Evolutionary conservation across 2,888 invertebrate genomes (phyloP).

Genomic region (Druceiella hillmani): DNA sequence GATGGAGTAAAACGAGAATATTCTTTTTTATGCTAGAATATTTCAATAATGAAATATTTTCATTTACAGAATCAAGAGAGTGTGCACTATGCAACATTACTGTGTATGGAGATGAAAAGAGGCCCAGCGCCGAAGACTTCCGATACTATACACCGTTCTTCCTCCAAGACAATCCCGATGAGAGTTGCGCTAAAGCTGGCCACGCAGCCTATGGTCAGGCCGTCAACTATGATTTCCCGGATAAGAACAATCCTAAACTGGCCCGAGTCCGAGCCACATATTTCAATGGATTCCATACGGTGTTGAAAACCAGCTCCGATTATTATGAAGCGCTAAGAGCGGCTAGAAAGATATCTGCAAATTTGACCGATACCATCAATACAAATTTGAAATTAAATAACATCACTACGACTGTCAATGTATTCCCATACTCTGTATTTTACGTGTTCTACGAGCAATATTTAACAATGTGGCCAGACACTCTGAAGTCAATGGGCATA

Average conservation of each 20-base stretch:
- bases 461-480: slow-evolving; percentile 90
- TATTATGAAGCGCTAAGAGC: slow-evolving; percentile 83
- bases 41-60: no score
- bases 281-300: slow-evolving; percentile 93
- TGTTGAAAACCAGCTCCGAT: slow-evolving; percentile 82
- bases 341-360: slow-evolving; percentile 74
- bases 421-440: slow-evolving; percentile 90
- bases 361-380: slow-evolving; percentile 74
- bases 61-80: no score
- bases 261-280: slow-evolving; percentile 70
- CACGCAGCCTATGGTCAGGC: slow-evolving; percentile 78
- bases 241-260: slow-evolving; percentile 32
- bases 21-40: no score
- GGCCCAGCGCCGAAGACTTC: slow-evolving; percentile 62
- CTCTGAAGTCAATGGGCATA: slow-evolving; percentile 78
- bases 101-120: slow-evolving; percentile 39
- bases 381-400: slow-evolving; percentile 48
- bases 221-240: slow-evolving; percentile 53
- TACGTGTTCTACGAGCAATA: slow-evolving; percentile 99
- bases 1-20: no score
- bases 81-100: slow-evolving; percentile 52
- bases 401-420: slow-evolving; percentile 50
- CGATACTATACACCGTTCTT: slow-evolving; percentile 73
- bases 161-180: slow-evolving; percentile 74
- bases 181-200: slow-evolving; percentile 72